phyloP scores from a whole-genome alignment of 2,888 invertebrate genomes.

The Zygaena filipendulae region DNA sequence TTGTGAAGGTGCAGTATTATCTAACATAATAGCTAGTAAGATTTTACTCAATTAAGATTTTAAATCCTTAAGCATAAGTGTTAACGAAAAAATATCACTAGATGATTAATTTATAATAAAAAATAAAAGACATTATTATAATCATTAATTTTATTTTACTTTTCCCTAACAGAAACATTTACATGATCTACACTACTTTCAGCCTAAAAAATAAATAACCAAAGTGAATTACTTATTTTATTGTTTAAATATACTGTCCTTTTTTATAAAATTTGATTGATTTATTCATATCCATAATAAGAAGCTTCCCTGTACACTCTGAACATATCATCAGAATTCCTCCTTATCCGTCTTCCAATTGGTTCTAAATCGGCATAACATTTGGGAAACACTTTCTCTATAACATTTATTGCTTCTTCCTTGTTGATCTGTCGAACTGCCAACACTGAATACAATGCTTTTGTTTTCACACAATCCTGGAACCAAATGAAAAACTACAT shows the following conservation, averaged over 20 bases:
- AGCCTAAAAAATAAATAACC: too few species aligned
- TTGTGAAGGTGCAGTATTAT: too few species aligned
- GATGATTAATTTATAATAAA: slow-evolving; percentile 38
- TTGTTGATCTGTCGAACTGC: slow-evolving; percentile 80
- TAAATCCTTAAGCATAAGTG: too few species aligned
- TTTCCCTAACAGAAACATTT: slow-evolving; percentile 14
- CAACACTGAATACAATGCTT: slow-evolving; percentile 85
- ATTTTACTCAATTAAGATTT: too few species aligned
- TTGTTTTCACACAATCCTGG: slow-evolving; percentile 88
- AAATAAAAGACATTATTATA: slow-evolving; percentile 69
- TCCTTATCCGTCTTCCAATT: slow-evolving; percentile 79
- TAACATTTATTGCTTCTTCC: slow-evolving; percentile 77
- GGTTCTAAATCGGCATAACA: slow-evolving; percentile 96
- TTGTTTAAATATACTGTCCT: too few species aligned
- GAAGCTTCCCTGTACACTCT: slow-evolving; percentile 81
- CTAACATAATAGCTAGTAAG: too few species aligned
- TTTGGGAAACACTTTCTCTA: slow-evolving; percentile 88
- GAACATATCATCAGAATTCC: slow-evolving; percentile 80
- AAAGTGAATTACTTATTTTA: too few species aligned
- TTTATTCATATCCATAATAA: slow-evolving; percentile 79
- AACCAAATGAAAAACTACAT: too few species aligned
- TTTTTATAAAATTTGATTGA: too few species aligned
- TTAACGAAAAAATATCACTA: too few species aligned
- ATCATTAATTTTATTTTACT: slow-evolving; percentile 41
- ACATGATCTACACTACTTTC: too few species aligned